These are phyloP conservation scores for Dallia pectoralis DNA, from an alignment of 2,797 vertebrate species.

Conservation along the genomic window DNA sequence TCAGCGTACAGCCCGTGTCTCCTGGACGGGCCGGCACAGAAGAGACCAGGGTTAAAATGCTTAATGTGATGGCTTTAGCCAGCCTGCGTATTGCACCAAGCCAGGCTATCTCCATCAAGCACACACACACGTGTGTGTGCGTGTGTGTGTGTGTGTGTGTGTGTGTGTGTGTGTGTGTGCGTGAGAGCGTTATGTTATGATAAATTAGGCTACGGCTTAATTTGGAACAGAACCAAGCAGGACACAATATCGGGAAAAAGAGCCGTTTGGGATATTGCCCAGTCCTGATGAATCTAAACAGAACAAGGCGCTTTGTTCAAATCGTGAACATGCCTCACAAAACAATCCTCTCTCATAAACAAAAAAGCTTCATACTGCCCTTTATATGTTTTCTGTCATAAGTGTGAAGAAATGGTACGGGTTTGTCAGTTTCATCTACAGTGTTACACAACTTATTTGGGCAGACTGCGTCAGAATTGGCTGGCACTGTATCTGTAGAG, in stretches of 20 bases:
- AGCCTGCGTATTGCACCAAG: background rate
- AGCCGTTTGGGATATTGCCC: background rate
- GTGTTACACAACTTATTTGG: background rate
- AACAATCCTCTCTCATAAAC: background rate
- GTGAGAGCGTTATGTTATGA: slow-evolving; percentile 19
- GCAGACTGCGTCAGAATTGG: background rate
- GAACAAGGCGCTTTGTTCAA: slow-evolving; percentile 35
- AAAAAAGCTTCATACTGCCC: too few species aligned
- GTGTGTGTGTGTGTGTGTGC: too few species aligned
- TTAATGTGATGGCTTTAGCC: too few species aligned
- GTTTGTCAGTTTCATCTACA: slow-evolving; percentile 24
- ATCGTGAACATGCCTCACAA: slow-evolving; percentile 39
- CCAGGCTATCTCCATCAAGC: background rate
- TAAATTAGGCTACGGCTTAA: slow-evolving; percentile 21
- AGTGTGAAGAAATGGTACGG: slow-evolving; percentile 21
- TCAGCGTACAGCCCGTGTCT: slow-evolving; percentile 80
- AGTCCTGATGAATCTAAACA: slow-evolving; percentile 25
- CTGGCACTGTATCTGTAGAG: background rate
- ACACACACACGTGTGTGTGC: background rate
- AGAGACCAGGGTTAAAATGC: background rate
- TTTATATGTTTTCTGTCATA: too few species aligned
- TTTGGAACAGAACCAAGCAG: background rate
- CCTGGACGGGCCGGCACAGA: slow-evolving; percentile 62
- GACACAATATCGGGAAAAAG: background rate
- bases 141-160: background rate